Conservation (phyloP, 2,797 vertebrate genomes). For the Oreochromis mossambicus region DNA sequence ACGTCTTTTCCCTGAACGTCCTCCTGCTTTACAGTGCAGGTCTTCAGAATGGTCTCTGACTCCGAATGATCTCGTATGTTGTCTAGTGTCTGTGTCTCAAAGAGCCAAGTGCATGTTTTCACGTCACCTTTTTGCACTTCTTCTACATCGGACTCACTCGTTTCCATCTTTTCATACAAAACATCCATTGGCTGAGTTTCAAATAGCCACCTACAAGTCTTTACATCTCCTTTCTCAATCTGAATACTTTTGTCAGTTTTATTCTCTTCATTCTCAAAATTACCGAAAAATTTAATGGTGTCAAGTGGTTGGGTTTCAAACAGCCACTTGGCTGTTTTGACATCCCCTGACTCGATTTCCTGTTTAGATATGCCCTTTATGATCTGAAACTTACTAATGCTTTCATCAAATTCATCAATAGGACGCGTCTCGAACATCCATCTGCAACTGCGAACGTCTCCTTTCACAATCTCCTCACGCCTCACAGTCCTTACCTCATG, state of each 20-base stretch:
- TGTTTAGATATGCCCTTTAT: conserved; percentile 93
- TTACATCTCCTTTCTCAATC: conserved; percentile 87
- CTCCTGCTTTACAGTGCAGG: conserved; percentile 82
- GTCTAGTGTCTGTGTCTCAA: conserved; percentile 91
- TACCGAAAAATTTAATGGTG: conserved; percentile 80
- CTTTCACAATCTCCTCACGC: conserved; percentile 89
- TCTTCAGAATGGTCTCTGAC: conserved; percentile 73
- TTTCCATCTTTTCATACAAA: conserved; percentile 85
- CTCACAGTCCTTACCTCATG: conserved; percentile 90
- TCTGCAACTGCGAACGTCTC: conserved; percentile 86
- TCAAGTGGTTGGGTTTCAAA: conserved; percentile 93
- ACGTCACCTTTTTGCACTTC: conserved; percentile 89
- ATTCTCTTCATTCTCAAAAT: conserved; percentile 76
- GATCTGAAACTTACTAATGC: conserved; percentile 85
- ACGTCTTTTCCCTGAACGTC: conserved; percentile 89
- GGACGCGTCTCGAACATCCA: conserved; percentile 96
- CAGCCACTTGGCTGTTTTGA: conserved; percentile 93
- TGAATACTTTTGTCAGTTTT: conserved; percentile 67
- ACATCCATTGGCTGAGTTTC: conserved; percentile 92
- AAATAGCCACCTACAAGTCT: conserved; percentile 90
- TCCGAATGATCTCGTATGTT: conserved; percentile 81
- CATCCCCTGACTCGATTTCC: conserved; percentile 88
- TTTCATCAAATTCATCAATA: conserved; percentile 91
- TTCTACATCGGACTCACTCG: conserved; percentile 57
- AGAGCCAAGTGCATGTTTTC: conserved; percentile 89